Evolutionary conservation across 2,113 vertebrate species (phyloP).

Genomic region (Cyphomyrus plagiostoma): DNA sequence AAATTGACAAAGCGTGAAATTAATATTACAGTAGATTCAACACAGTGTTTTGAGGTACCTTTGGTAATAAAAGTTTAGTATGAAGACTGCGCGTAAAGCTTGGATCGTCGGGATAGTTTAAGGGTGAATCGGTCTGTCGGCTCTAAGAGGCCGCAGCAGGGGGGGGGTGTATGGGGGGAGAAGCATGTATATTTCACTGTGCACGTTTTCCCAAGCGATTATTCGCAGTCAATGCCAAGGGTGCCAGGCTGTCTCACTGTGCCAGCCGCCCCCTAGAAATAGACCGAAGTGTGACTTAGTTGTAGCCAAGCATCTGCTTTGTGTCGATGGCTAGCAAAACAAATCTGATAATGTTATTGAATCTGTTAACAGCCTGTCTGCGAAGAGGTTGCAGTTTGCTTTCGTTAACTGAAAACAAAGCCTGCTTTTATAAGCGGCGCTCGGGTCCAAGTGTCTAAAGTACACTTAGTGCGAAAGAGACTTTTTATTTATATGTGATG

Average conservation of each 20-base stretch:
- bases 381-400: background rate
- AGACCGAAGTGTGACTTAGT: constrained; percentile 6
- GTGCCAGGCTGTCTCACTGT: background rate
- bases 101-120: background rate
- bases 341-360: background rate
- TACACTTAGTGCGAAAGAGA: background rate
- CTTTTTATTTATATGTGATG: background rate
- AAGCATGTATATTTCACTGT: background rate
- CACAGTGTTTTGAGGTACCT: background rate
- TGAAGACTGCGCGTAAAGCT: background rate
- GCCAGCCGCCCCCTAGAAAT: background rate
- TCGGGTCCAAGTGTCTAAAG: background rate
- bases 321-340: background rate
- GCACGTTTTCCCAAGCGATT: background rate
- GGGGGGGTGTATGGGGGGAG: background rate
- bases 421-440: background rate
- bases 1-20: background rate
- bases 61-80: background rate
- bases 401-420: background rate
- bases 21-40: background rate
- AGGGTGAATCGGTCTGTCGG: background rate
- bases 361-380: background rate
- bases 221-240: background rate
- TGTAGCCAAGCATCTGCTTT: background rate
- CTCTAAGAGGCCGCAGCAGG: background rate